Base-by-base conservation (phyloP, 1,140 invertebrate genomes). In the Octopus bimaculoides region DNA sequence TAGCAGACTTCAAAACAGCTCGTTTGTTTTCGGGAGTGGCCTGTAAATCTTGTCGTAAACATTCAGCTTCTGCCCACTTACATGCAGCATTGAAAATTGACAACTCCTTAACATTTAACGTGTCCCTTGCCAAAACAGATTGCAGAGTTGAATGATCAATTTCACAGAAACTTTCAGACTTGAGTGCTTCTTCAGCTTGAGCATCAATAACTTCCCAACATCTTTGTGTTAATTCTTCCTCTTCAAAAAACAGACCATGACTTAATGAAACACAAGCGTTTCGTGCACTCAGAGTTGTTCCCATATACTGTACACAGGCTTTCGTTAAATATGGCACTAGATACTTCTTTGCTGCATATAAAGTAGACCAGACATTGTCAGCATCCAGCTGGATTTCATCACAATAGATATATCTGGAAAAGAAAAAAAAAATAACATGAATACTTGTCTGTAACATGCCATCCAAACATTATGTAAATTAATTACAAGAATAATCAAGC, bases 171-270 rank as follows among this genome's bases (percentile, higher is more conserved):
- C 94, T 94, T 10, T 97, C 96, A n/a, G 95, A 94, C 83, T 92
- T 92, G 1, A 97, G 87, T 3, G 95, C 94, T 87, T 96, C 95
- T 7, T 93, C 92, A 2, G 95, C 95, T 84, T 95, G 94, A 85
- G 95, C 95, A 88, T 96, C 95, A 84, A 97, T 96, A 71, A 98
- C 96, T 92, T 96, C 94, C 83, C 96, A 92, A 86, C 95, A 97
- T 26, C 95, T 89, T 12, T 93, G 92, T 79, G 94, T 95, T n/a
- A 97, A 87, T 83, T 93, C 92, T 5, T 93, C 93, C 86, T 96
- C 95, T 88, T 96, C 95, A 91, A 96, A 96, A 52, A 96, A 87
- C 54, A 95, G 89, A 3, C 95, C 95, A 85, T 93, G 93, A 5
- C 94, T 95, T 53, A 96, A 89, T 14, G 96, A 89, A 84, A 96